Conservation (phyloP, 2,797 vertebrate genomes). For the Arrhamphus sclerolepis region DNA sequence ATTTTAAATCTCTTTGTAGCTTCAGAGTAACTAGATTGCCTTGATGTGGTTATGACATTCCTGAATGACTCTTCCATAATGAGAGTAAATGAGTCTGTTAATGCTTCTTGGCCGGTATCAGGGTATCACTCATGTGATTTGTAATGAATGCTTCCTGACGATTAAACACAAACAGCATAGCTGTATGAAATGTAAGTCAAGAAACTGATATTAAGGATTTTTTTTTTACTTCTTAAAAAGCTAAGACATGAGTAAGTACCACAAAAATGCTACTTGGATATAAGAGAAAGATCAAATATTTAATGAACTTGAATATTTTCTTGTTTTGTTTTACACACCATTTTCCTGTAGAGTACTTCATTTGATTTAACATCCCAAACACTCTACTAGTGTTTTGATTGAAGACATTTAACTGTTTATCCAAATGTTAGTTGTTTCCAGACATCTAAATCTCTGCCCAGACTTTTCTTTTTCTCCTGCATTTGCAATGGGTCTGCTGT, state of each 20-base stretch:
- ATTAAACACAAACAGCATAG: slow-evolving; percentile 18
- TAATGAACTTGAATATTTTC: background rate
- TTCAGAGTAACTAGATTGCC: slow-evolving; percentile 14
- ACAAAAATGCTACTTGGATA: slow-evolving; percentile 1
- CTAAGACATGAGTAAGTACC: slow-evolving; percentile 10
- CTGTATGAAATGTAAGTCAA: slow-evolving; percentile 18
- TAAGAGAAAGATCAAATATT: background rate
- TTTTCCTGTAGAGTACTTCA: slow-evolving; percentile 15
- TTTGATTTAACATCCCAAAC: slow-evolving; percentile 26
- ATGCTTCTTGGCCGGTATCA: slow-evolving; percentile 49
- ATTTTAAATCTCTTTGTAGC: slow-evolving; percentile 19
- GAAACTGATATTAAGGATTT: background rate
- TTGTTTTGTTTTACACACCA: slow-evolving; percentile 32
- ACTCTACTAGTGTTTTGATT: slow-evolving; percentile 26
- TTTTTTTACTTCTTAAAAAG: too few relatives aligned
- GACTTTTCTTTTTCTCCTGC: slow-evolving; percentile 5
- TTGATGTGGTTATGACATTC: slow-evolving; percentile 65
- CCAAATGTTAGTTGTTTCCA: slow-evolving; percentile 26
- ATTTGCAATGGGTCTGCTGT: slow-evolving; percentile 10
- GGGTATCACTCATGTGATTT: slow-evolving; percentile 53
- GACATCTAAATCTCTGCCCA: slow-evolving; percentile 27
- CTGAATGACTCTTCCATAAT: slow-evolving; percentile 57
- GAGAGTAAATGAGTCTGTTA: slow-evolving; percentile 50
- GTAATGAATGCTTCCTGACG: slow-evolving; percentile 54
- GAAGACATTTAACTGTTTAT: slow-evolving; percentile 43